A percentile compares a stretch with the other conserved stretches of the same genome.
Conservation (phyloP, 1,140 invertebrate genomes). For the Drosophila mayri region DNA sequence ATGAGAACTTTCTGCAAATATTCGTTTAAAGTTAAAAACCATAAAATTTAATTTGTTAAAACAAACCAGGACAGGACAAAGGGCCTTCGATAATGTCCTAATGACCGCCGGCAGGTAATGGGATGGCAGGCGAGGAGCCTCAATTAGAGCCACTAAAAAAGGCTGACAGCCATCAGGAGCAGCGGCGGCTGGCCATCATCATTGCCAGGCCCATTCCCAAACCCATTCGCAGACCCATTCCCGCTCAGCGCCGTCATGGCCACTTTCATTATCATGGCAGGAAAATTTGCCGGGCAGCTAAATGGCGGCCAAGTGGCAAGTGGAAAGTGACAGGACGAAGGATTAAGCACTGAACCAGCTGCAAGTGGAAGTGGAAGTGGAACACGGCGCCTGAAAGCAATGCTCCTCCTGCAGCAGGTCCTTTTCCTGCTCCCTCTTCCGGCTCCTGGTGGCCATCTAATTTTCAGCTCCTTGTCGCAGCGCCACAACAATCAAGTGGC, state of each 20-base stretch:
- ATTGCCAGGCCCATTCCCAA: not conserved
- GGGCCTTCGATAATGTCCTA: not conserved
- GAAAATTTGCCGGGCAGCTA: constrained; percentile 48
- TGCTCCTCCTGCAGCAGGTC: not conserved
- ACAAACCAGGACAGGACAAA: not conserved
- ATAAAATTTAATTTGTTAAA: not conserved
- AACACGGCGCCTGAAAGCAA: constrained; percentile 18
- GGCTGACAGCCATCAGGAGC: constrained; percentile 20
- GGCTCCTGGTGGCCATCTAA: constrained; percentile 44
- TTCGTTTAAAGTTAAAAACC: not conserved
- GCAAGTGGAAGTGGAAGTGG: constrained; percentile 16
- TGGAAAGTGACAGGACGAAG: constrained; percentile 17
- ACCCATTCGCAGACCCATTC: not conserved
- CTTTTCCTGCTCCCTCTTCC: not conserved
- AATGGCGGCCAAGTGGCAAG: constrained; percentile 42
- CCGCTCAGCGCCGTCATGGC: constrained; percentile 9
- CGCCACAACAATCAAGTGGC: constrained; percentile 65
- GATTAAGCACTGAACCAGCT: constrained; percentile 33
- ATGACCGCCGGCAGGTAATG: constrained; percentile 8
- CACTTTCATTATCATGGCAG: constrained; percentile 34
- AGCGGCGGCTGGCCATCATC: constrained; percentile 14
- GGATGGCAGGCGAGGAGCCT: not conserved
- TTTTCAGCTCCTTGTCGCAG: constrained; percentile 58
- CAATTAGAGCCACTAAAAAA: constrained; percentile 15
- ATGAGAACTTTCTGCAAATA: no score